Base-by-base conservation (phyloP, 2,797 vertebrate genomes). In the Thripadectes ignobilis region DNA sequence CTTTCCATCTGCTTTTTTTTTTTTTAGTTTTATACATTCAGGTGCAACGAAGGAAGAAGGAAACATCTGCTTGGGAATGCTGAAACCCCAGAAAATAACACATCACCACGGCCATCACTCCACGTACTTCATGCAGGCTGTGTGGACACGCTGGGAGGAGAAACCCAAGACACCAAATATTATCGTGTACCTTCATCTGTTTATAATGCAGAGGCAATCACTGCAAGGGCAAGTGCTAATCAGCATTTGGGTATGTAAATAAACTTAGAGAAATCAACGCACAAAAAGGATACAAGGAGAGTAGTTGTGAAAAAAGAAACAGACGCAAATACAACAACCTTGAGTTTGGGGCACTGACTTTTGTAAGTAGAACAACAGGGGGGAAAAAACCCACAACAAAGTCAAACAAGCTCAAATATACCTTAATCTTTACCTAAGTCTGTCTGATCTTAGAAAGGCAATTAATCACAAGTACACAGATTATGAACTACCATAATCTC, bases 31-130 rank as follows among this genome's bases (percentile, higher is more conserved):
- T 54, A 22, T 10, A 71, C 49, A 6, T 45, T 67, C 67, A 88
- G 87, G 87, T 93, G 91, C 77, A 95, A 80, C n/a, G 85, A 91
- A 69, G 87, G 87, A 92, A 94, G 78, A 52, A 87, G 68, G 38
- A 69, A 85, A 83, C 93, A 94, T 76, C 91, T 96, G 89, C 85
- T 10, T 73, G 63, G 43, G 86, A 92, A 77, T 11, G 51, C 55
- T 76, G 71, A 65, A 79, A 36, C 22, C 67, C 63, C 87, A 77
- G 68, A 45, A 94, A 89, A 73, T 1, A 57, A 6, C 77, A 32
- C 38, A 69, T 51, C 52, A 49, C 27, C 51, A 36, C 0, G 3
- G 34, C 16, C 43, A 0, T 17, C 62, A 22, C 26, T 3, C 51
- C 2, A 10, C 8, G 73, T 3, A 5, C 43, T 59, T 59, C 71